phyloP scores from a whole-genome alignment of 2,888 invertebrate genomes.

The Drosophila cyrtoloma region DNA sequence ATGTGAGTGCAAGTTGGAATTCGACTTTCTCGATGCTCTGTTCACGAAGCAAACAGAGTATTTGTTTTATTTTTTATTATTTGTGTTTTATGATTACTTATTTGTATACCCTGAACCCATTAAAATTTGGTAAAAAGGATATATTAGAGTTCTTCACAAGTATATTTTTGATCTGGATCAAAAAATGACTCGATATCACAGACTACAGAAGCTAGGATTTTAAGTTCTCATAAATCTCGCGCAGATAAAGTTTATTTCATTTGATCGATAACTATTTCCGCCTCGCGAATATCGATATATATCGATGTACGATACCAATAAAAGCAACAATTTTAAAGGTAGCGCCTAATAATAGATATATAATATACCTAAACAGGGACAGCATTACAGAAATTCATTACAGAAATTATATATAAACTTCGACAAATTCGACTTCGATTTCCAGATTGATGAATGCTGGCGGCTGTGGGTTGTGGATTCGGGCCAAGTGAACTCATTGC shows the following conservation, averaged over 20 bases:
- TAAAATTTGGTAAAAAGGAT: neutral
- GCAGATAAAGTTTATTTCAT: neutral
- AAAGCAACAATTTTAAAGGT: neutral
- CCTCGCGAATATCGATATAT: neutral
- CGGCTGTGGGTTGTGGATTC: constrained; percentile 89
- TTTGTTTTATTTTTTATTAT: neutral
- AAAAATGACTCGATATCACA: neutral
- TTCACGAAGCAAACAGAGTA: neutral
- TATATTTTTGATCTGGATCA: neutral
- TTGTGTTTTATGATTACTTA: neutral
- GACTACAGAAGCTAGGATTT: neutral
- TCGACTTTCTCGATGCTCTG: neutral
- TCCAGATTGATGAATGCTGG: constrained; percentile 88
- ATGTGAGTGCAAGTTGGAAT: constrained; percentile 86
- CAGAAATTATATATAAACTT: neutral
- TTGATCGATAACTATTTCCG: neutral
- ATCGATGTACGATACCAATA: neutral
- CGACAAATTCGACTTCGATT: neutral
- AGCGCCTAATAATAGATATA: too few species aligned
- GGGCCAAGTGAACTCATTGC: constrained; percentile 87
- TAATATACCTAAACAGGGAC: neutral
- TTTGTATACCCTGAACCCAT: neutral
- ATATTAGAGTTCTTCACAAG: neutral
- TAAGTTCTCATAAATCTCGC: neutral
- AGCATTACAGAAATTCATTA: neutral